Evolutionary conservation across 2,113 vertebrate genomes (phyloP).

Genomic region (Anhinga anhinga): DNA sequence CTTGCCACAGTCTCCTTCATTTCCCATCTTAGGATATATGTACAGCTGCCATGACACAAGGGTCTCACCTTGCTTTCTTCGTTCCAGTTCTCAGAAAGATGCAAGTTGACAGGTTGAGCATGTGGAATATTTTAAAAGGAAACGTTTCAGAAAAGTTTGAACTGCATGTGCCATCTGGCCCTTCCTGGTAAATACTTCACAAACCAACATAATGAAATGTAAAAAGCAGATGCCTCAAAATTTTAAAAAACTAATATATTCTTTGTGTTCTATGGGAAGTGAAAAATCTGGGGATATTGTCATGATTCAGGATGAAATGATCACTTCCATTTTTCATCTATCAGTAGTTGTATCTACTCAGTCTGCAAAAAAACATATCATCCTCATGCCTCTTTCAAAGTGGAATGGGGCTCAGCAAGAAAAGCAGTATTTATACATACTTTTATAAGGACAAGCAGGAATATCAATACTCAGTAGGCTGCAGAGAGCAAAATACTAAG

Average conservation of each 20-base stretch:
- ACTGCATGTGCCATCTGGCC: rapidly evolving
- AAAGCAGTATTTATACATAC: background rate
- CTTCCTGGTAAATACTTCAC: background rate
- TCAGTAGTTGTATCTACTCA: background rate
- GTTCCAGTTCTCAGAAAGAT: background rate
- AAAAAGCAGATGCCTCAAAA: background rate
- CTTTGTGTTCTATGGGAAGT: background rate
- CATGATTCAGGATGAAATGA: background rate
- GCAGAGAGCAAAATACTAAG: background rate
- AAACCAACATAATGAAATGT: background rate
- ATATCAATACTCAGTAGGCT: background rate
- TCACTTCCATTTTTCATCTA: background rate
- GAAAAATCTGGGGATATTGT: background rate
- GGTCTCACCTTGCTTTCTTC: background rate
- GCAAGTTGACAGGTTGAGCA: background rate
- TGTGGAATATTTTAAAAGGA: background rate
- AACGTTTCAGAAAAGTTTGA: background rate
- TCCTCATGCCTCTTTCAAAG: background rate
- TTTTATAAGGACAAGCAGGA: background rate
- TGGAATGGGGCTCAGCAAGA: background rate
- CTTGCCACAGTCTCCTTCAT: background rate
- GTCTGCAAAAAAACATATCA: background rate
- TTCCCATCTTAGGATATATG: background rate
- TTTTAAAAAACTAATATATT: background rate
- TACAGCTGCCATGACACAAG: background rate